Evolutionary conservation across 2,888 invertebrate species (phyloP), one percentile per base, ranked within the genome.

Genomic region (Entomobrya proxima): DNA sequence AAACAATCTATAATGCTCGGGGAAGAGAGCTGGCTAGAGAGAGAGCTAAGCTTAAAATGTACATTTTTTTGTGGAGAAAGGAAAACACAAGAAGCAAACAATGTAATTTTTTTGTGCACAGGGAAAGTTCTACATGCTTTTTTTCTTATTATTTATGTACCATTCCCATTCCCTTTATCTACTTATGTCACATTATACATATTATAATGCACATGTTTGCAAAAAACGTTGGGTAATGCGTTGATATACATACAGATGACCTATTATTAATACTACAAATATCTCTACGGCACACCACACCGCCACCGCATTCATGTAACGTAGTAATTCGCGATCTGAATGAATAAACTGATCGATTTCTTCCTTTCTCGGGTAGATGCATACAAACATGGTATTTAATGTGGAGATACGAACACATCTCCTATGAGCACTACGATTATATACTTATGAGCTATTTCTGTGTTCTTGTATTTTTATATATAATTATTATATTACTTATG

Each of bases 281-380:
- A 9, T 47, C 72, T 44, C 44, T 30, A 47, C 44, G 7, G 18
- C 64, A 18, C 18, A n/a, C 40, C 2, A 67, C 18, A n/a, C 40
- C 2, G 40, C 40, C 30, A 24, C n/a, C 44, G 27, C 15, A 69
- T 44, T 27, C 4, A 47, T 30, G 50, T 18, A 24, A 47, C 32
- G 30, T 47, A 72, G 72, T 47, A 47, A 72, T 72, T 72, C 47
- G 7, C n/a, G 13, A 72, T 27, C 30, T 72, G 47, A 50, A 27
- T 47, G 72, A 72, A 72, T 72, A 72, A 72, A 72, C 47, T 72
- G 72, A 72, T 72, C 72, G 72, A 72, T 72, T 72, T 72, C 72
- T 72, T 44, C 72, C n/a, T 30, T 27, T 72, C 30, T 21, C 15
- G n/a, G n/a, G 27, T 18, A 44, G 47, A 72, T 47, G 7, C 47